Conservation (phyloP, 2,113 vertebrate genomes). For the Mesocricetus auratus region DNA sequence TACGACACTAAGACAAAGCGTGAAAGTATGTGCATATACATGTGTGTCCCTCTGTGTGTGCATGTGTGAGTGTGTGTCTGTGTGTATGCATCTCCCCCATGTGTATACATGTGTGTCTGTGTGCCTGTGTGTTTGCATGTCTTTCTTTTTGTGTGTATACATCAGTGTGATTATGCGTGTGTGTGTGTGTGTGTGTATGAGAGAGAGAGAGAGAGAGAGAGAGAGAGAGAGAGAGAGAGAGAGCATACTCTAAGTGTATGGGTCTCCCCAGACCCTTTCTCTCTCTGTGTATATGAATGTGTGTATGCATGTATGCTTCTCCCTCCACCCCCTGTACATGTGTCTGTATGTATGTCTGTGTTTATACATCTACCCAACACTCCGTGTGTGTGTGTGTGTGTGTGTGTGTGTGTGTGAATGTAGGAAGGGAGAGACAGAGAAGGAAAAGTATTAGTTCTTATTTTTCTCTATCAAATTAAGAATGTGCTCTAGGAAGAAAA, state of each 20-base stretch:
- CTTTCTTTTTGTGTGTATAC: not conserved
- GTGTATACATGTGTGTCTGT: not conserved
- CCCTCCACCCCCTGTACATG: not conserved
- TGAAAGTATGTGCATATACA: not conserved
- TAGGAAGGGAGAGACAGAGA: not conserved
- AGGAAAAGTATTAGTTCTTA: not conserved
- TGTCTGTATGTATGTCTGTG: not conserved
- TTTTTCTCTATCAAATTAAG: conserved; percentile 22
- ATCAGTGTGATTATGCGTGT: not conserved
- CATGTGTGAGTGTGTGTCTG: not conserved
- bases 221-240: too few relatives aligned
- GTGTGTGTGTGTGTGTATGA: not conserved
- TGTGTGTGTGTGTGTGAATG: not conserved
- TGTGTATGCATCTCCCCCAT: not conserved
- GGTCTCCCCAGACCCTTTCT: too few relatives aligned
- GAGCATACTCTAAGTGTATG: too few relatives aligned
- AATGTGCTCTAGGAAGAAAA: not conserved
- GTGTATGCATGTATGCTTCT: not conserved
- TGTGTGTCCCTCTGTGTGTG: not conserved
- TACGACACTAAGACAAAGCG: not conserved
- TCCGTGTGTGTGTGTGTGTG: not conserved
- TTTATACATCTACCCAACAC: not conserved
- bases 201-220: too few relatives aligned
- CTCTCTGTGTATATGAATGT: too few relatives aligned
- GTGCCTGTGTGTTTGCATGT: not conserved